These are phyloP conservation scores for Orgyia antiqua DNA, from an alignment of 2,888 invertebrate species.

Conservation along the genomic window DNA sequence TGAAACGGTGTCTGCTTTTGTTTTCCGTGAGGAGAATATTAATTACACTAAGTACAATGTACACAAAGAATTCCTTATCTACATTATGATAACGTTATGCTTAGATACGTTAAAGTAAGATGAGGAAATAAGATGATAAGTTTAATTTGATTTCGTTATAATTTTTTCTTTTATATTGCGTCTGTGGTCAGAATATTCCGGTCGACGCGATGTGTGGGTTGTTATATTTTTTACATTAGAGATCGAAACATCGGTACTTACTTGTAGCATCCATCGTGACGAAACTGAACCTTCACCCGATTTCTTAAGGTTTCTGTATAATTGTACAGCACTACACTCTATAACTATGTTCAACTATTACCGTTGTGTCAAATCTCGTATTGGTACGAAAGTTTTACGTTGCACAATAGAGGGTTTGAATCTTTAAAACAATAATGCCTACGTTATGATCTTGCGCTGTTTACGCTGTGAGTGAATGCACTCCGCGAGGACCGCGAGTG, in stretches of 20 bases:
- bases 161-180: no score
- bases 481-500: constrained; percentile 30
- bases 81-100: neutral
- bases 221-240: constrained; percentile 11
- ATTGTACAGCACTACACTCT: constrained; percentile 23
- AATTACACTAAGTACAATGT: neutral
- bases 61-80: neutral
- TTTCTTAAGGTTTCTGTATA: constrained; percentile 38
- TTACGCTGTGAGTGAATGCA: constrained; percentile 67
- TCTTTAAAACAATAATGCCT: constrained; percentile 11
- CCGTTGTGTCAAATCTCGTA: constrained; percentile 1
- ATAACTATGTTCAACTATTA: constrained; percentile 6
- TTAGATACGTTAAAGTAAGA: no score
- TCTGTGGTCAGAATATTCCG: no score
- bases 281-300: constrained; percentile 61
- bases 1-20: no score
- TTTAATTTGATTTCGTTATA: no score
- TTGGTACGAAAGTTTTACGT: constrained; percentile 7
- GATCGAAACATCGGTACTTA: constrained; percentile 55
- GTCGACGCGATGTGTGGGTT: constrained; percentile 1
- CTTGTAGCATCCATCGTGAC: constrained; percentile 73
- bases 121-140: no score
- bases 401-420: constrained; percentile 10
- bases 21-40: neutral
- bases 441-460: constrained; percentile 49